Conservation (phyloP, 2,888 invertebrate genomes). For the Drosophila mayaguana region DNA sequence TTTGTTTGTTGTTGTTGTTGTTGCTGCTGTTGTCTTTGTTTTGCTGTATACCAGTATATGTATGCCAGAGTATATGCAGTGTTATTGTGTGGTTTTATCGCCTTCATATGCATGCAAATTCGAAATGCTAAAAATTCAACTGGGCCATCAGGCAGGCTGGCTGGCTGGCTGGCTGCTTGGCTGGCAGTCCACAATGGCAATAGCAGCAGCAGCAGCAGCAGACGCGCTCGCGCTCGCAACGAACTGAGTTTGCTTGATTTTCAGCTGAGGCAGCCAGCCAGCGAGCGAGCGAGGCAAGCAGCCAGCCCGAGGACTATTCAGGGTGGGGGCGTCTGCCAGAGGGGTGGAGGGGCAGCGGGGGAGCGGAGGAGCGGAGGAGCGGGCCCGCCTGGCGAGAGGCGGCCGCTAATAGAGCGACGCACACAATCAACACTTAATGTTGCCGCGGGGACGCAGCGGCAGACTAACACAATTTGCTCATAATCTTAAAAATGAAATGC, state of each 20-base stretch:
- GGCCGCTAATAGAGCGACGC: constrained; percentile 76
- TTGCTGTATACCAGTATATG: constrained; percentile 52
- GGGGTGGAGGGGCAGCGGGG: not conserved
- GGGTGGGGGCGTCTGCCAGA: constrained; percentile 6
- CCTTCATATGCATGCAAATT: constrained; percentile 73
- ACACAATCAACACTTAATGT: constrained; percentile 80
- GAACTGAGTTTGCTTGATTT: constrained; percentile 76
- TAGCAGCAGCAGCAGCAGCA: constrained; percentile 61
- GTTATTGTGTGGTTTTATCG: constrained; percentile 57
- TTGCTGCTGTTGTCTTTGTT: constrained; percentile 29
- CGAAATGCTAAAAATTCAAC: constrained; percentile 63
- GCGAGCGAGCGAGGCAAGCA: constrained; percentile 44
- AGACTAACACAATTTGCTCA: constrained; percentile 77
- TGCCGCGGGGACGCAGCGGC: constrained; percentile 69
- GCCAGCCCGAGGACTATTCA: constrained; percentile 30
- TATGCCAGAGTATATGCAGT: constrained; percentile 56
- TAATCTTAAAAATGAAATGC: constrained; percentile 74
- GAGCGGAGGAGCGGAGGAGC: not conserved
- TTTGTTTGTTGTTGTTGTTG: constrained; percentile 18
- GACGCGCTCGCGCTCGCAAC: constrained; percentile 79
- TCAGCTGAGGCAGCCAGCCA: constrained; percentile 58
- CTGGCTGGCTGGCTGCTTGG: constrained; percentile 34
- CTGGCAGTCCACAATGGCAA: constrained; percentile 27
- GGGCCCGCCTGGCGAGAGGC: constrained; percentile 51
- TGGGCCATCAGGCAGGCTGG: constrained; percentile 58